phyloP scores from a whole-genome alignment of 2,888 invertebrate genomes.

The Melolontha melolontha region DNA sequence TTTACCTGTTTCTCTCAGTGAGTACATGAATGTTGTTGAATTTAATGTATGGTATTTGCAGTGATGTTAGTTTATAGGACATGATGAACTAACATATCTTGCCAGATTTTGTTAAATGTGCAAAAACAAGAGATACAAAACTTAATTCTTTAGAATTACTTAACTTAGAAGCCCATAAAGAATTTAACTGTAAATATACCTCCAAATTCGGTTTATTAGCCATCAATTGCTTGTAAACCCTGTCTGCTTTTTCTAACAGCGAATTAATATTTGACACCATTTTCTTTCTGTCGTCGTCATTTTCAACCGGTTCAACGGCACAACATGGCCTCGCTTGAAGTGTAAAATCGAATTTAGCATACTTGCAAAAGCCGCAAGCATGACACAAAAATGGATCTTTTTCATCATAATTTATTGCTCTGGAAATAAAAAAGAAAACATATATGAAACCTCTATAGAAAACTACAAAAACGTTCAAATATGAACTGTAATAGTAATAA shows the following conservation, averaged over 20 bases:
- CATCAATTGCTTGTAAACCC: constrained; percentile 91
- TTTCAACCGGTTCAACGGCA: constrained; percentile 97
- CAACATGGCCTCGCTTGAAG: constrained; percentile 92
- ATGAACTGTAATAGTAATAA: too few relatives aligned
- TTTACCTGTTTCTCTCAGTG: constrained; percentile 11
- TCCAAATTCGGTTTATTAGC: constrained; percentile 92
- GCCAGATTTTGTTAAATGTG: too few relatives aligned
- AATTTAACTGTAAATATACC: constrained; percentile 60
- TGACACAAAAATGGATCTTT: constrained; percentile 99
- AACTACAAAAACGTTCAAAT: too few relatives aligned
- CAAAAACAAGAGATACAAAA: not conserved
- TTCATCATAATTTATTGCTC: constrained; percentile 98
- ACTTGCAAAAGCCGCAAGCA: constrained; percentile 99
- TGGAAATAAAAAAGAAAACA: constrained; percentile 57
- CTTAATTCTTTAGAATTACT: constrained; percentile 17
- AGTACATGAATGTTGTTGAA: not conserved
- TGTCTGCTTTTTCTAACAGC: constrained; percentile 92
- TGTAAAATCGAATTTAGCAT: constrained; percentile 98
- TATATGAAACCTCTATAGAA: too few relatives aligned
- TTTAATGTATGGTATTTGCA: not conserved
- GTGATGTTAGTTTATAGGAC: not conserved
- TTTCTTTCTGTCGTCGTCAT: constrained; percentile 95
- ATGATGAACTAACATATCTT: too few relatives aligned
- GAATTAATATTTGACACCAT: constrained; percentile 92
- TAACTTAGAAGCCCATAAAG: constrained; percentile 39